These are phyloP conservation scores for Xylota sylvarum DNA, from an alignment of 2,888 invertebrate species.

Conservation along the genomic window DNA sequence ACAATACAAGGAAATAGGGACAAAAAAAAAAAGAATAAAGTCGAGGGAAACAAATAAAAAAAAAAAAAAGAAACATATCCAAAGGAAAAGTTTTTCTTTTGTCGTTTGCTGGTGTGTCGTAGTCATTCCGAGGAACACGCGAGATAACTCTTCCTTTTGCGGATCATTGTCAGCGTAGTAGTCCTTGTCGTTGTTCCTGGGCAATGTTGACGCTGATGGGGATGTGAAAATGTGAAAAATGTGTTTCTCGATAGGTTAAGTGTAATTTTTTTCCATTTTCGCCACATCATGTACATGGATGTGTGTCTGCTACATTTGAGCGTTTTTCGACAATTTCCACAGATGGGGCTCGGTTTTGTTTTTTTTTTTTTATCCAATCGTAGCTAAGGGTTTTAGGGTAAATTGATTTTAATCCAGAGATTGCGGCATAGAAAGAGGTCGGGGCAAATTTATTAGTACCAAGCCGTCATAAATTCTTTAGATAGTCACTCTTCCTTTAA, in stretches of 20 bases:
- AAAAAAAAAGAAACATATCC: constrained; percentile 11
- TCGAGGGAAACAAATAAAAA: constrained; percentile 15
- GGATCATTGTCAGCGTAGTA: constrained; percentile 44
- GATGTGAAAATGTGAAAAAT: constrained; percentile 62
- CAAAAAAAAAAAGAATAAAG: neutral
- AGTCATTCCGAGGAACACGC: constrained; percentile 29
- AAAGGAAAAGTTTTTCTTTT: constrained; percentile 12
- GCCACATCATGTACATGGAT: constrained; percentile 26
- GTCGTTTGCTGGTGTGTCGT: constrained; percentile 8
- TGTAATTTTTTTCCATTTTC: constrained; percentile 52
- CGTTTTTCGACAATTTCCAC: constrained; percentile 33
- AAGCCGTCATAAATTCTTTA: neutral
- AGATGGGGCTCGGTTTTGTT: constrained; percentile 18
- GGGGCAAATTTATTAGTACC: neutral
- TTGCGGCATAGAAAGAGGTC: neutral
- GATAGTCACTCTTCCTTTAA: neutral
- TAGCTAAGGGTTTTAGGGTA: neutral
- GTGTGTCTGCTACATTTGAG: constrained; percentile 12
- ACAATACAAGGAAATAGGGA: neutral
- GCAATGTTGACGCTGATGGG: constrained; percentile 37
- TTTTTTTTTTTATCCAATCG: neutral
- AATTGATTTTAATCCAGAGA: constrained; percentile 17
- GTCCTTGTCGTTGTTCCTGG: constrained; percentile 23
- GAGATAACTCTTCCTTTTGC: constrained; percentile 36
- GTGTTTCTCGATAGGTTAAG: constrained; percentile 53